phyloP scores from a whole-genome alignment of 1,140 invertebrate genomes.

The Lithobius niger region DNA sequence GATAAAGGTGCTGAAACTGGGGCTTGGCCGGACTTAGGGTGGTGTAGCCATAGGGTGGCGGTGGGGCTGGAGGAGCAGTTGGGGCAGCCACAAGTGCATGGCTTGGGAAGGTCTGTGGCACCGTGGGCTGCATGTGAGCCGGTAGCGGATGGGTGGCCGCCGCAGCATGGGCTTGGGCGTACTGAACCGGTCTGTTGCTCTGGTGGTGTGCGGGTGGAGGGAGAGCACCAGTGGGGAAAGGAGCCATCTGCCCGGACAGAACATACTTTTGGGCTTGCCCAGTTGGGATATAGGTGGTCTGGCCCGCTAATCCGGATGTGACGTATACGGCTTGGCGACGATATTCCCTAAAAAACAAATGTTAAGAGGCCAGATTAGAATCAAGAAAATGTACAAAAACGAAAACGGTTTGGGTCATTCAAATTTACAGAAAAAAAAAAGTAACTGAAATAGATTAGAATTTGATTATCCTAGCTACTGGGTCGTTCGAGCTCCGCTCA shows the following conservation, averaged over 20 bases:
- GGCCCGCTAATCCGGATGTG: conserved; percentile 15
- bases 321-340: conserved; percentile 21
- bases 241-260: conserved; percentile 15
- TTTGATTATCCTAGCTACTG: too few relatives aligned
- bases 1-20: conserved; percentile 43
- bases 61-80: conserved; percentile 25
- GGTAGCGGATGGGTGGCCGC: conserved; percentile 54
- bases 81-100: conserved; percentile 41
- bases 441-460: too few relatives aligned
- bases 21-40: conserved; percentile 55
- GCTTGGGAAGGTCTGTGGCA: conserved; percentile 41
- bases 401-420: too few relatives aligned
- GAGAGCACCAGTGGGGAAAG: conserved; percentile 49
- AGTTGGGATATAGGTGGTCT: conserved; percentile 17
- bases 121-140: conserved; percentile 60
- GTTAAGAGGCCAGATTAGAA: too few relatives aligned
- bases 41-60: conserved; percentile 44
- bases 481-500: too few relatives aligned
- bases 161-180: conserved; percentile 27
- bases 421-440: too few relatives aligned
- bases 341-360: conserved; percentile 22
- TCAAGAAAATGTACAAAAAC: too few relatives aligned
- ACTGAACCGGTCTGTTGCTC: conserved; percentile 57
- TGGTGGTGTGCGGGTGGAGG: conserved; percentile 68
- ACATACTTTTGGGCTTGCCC: conserved; percentile 21